Evolutionary conservation across 2,797 vertebrate species (phyloP).

Genomic region (Melopsittacus undulatus): DNA sequence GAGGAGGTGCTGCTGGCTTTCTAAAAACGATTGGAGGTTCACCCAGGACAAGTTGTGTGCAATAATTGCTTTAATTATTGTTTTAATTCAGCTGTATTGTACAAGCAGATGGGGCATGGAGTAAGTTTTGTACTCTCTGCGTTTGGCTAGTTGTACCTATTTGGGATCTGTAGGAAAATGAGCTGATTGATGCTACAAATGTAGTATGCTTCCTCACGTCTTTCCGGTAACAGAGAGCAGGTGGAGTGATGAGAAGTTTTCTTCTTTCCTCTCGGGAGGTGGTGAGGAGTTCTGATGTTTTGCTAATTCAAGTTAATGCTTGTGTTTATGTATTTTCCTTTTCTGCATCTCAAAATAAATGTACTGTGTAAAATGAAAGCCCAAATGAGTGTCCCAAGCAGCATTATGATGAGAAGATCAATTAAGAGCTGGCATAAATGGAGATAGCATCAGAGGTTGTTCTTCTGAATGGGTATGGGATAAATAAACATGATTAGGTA

Average conservation of each 20-base stretch:
- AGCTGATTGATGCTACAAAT: not conserved
- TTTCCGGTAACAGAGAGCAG: not conserved
- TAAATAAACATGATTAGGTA: not conserved
- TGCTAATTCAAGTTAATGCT: not conserved
- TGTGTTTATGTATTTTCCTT: not conserved
- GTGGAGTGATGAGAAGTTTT: not conserved
- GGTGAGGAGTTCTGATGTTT: not conserved
- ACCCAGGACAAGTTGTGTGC: not conserved
- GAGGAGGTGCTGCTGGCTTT: not conserved
- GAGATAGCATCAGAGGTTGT: not conserved
- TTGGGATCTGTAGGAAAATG: not conserved
- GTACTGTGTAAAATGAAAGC: not conserved
- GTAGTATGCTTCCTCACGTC: not conserved
- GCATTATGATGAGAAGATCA: not conserved
- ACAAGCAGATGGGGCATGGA: not conserved
- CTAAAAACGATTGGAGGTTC: not conserved
- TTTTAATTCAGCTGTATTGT: not conserved
- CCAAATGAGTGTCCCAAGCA: not conserved
- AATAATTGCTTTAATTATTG: not conserved
- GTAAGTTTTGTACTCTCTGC: not conserved
- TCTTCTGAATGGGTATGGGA: not conserved
- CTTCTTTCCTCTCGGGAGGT: not conserved
- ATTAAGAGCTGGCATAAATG: not conserved
- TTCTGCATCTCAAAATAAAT: not conserved
- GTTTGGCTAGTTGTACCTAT: not conserved